These are phyloP conservation scores for Bovichtus variegatus DNA, from an alignment of 2,797 vertebrate genomes.

Conservation along the genomic window DNA sequence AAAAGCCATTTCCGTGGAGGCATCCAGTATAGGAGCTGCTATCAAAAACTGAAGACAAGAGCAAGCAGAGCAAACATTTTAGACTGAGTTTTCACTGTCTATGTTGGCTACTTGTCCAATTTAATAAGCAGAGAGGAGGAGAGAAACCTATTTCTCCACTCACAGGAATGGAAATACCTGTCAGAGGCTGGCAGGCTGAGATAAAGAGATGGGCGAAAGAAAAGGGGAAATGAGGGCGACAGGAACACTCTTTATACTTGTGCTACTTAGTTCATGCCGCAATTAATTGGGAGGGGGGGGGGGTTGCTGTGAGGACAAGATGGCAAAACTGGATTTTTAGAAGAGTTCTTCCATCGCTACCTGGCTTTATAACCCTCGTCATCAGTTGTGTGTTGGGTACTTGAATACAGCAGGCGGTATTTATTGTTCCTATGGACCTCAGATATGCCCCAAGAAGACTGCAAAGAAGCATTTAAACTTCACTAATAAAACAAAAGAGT, in stretches of 20 bases:
- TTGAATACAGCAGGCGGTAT: neutral
- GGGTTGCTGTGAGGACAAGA: neutral
- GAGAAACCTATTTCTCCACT: slow-evolving; percentile 31
- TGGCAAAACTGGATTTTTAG: neutral
- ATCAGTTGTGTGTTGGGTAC: neutral
- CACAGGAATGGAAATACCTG: slow-evolving; percentile 49
- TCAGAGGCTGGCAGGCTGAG: slow-evolving; percentile 40
- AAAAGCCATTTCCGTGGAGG: slow-evolving; percentile 27
- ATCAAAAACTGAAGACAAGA: slow-evolving; percentile 31
- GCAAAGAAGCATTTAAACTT: slow-evolving; percentile 16
- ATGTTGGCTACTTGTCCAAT: slow-evolving; percentile 47
- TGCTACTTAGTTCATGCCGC: neutral
- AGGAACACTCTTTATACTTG: slow-evolving; percentile 20
- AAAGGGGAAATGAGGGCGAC: slow-evolving; percentile 16
- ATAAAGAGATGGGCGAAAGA: slow-evolving; percentile 47
- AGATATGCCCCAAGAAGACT: neutral
- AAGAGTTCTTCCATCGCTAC: neutral
- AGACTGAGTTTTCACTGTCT: slow-evolving; percentile 29
- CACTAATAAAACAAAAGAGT: neutral
- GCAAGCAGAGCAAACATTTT: slow-evolving; percentile 51
- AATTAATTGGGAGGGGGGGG: slow-evolving; percentile 39
- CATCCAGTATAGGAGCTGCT: neutral
- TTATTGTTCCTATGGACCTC: neutral
- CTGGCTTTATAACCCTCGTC: neutral
- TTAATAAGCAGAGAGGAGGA: slow-evolving; percentile 44